Base-by-base conservation (phyloP, 2,888 invertebrate genomes). In the Drosophila anomalipes region DNA sequence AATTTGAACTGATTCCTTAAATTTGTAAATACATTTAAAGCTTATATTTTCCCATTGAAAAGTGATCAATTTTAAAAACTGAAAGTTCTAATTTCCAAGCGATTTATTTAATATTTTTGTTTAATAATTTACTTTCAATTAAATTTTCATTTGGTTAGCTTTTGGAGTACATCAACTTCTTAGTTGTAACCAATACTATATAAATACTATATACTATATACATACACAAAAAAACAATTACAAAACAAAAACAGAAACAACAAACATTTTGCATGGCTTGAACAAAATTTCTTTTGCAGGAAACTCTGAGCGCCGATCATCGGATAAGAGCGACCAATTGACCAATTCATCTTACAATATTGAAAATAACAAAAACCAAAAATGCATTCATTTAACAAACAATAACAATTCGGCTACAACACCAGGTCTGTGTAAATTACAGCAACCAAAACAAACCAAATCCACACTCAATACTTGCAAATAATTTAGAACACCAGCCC, bases 321-420 rank as follows among this genome's bases (percentile, higher is more conserved):
- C 93, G 91, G 93, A 93, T 90, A 93, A 93, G 92, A 93, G 93
- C 91, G 93, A 93, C 91, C 92, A 91, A 91, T 91, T 92, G 90
- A 92, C 92, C 91, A 91, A 91, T 92, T 92, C 92, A 91, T 93
- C 92, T 81, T 92, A 91, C 91, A 92, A 92, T 92, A 90, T 90
- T 92, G 92, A 92, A 83, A 91, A 92, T 91, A 92, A 92, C 91
- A 93, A 93, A 91, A 80, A 86, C 88, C 90, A 90, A 91, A 93
- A 93, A 93, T 87, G 91, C 93, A 93, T 92, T 92, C 92, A 92
- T 92, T 93, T 93, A 92, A 92, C 92, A 92, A 93, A 93, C 92
- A 93, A 93, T 93, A 93, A 92, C 90, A 93, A 93, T 92, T 92
- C 92, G 91, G 93, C 93, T 86, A 93, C 93, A 91, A 93, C 93